These are phyloP conservation scores for Epizoanthus rinbou DNA, from an alignment of 92 coral and sea anemone species.

Conservation along the genomic window DNA sequence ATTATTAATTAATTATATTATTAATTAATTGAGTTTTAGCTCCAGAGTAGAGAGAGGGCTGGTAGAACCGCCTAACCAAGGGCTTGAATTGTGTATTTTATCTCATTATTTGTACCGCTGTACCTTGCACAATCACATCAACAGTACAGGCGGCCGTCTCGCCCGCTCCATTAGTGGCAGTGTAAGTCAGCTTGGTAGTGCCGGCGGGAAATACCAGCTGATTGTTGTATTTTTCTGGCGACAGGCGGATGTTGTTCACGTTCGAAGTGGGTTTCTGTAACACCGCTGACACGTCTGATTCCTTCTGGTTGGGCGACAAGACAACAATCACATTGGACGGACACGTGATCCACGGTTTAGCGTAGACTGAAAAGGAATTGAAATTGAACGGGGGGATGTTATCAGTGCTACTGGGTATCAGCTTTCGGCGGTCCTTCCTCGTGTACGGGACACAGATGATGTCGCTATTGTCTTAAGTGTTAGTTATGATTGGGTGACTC, in stretches of 20 bases:
- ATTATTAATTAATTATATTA: too few species aligned
- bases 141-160: conserved; percentile 20
- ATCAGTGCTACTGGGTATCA: too few species aligned
- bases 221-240: conserved; percentile 26
- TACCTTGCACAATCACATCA: conserved; percentile 34
- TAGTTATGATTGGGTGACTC: too few species aligned
- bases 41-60: too few species aligned
- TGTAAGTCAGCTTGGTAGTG: conserved; percentile 3
- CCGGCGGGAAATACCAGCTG: conserved; percentile 29
- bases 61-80: too few species aligned
- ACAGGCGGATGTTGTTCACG: conserved; percentile 7
- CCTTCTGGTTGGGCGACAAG: conserved; percentile 14
- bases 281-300: conserved; percentile 9
- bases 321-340: conserved; percentile 24
- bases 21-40: too few species aligned
- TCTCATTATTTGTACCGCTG: too few species aligned
- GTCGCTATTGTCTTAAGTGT: too few species aligned
- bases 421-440: too few species aligned
- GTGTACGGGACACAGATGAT: too few species aligned
- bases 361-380: conserved; percentile 12
- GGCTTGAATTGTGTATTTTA: too few species aligned
- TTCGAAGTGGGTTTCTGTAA: conserved; percentile 13
- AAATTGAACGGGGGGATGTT: too few species aligned
- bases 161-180: conserved; percentile 21
- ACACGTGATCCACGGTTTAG: conserved; percentile 42